Conservation (phyloP, 2,797 vertebrate genomes). For the Karalla daura region DNA sequence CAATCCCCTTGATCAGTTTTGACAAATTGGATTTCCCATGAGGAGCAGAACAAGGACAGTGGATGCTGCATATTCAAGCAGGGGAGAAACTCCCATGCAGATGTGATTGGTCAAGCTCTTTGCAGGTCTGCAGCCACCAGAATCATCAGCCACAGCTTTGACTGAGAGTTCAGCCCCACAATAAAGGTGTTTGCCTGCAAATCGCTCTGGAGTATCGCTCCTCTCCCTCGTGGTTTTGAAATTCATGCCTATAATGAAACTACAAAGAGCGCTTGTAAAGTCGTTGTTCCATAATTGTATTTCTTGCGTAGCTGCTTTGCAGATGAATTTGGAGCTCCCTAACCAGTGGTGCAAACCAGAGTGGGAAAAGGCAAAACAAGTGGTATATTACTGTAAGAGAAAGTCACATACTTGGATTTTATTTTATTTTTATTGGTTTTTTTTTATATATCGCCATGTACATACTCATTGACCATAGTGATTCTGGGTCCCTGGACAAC, state of each 20-base stretch:
- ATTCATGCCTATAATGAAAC: too few relatives aligned
- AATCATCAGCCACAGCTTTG: background rate
- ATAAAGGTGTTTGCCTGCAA: conserved; percentile 19
- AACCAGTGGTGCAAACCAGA: background rate
- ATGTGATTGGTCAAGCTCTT: too few relatives aligned
- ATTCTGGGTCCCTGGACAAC: background rate
- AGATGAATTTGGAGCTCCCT: background rate
- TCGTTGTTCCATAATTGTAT: background rate
- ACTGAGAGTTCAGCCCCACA: background rate
- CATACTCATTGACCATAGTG: conserved; percentile 12
- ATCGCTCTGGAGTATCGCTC: background rate
- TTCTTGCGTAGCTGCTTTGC: background rate
- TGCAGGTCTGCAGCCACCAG: too few relatives aligned
- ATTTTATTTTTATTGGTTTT: background rate
- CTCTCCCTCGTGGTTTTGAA: conserved; percentile 1
- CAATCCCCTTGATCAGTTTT: too few relatives aligned
- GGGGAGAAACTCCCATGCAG: too few relatives aligned
- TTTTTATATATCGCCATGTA: conserved; percentile 10
- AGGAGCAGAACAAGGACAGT: too few relatives aligned
- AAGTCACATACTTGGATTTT: background rate
- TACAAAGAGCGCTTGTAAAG: too few relatives aligned
- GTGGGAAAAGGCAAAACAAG: background rate
- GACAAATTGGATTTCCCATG: too few relatives aligned
- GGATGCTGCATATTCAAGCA: too few relatives aligned
- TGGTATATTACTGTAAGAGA: conserved; percentile 18